Conservation (phyloP, 2,113 vertebrate species). For the Helogale parvula region DNA sequence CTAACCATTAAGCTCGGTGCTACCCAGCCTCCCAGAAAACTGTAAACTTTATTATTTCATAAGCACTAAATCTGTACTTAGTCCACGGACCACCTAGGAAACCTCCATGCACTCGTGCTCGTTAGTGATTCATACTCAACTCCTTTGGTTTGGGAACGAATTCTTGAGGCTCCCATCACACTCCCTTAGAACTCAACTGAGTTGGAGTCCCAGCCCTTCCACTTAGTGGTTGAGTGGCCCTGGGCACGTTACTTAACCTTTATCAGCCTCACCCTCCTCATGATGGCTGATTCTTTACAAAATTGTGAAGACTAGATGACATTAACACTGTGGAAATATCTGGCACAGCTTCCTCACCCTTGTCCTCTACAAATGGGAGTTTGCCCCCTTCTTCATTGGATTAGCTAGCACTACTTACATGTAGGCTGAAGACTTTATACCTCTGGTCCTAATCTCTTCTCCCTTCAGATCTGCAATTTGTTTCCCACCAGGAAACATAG, state of each 20-base stretch:
- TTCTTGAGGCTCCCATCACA: neutral
- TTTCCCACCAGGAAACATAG: neutral
- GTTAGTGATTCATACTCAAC: neutral
- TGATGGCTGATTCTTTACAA: neutral
- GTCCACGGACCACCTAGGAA: neutral
- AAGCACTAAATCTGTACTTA: neutral
- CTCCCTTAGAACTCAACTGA: neutral
- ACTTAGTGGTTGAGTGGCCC: neutral
- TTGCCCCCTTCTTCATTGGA: neutral
- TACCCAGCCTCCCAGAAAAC: neutral
- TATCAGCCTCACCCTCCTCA: neutral
- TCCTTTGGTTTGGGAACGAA: neutral
- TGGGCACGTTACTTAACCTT: neutral
- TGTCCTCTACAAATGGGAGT: neutral
- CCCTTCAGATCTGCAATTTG: neutral
- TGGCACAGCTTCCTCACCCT: neutral
- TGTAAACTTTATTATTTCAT: neutral
- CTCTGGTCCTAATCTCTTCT: neutral
- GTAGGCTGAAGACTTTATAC: neutral
- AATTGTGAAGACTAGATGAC: neutral
- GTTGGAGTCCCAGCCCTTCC: neutral
- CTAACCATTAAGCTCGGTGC: neutral
- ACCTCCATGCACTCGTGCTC: neutral
- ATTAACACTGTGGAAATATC: neutral
- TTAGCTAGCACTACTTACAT: neutral